phyloP scores from a whole-genome alignment of 2,113 vertebrate genomes.

The Epinephelus moara region DNA sequence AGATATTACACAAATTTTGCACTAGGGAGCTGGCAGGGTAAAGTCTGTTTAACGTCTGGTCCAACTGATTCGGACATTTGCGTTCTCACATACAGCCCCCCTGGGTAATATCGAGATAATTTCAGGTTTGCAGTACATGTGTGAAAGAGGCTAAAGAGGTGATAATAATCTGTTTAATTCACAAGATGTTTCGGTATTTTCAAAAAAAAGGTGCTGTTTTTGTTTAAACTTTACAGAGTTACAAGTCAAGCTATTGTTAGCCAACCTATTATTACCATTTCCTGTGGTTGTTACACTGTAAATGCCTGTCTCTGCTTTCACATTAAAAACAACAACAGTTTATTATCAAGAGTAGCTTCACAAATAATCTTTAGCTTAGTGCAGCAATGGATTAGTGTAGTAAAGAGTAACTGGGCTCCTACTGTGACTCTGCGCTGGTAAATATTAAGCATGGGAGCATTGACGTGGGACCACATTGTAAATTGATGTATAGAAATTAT shows the following conservation, averaged over 20 bases:
- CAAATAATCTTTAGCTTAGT: background rate
- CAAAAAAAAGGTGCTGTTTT: background rate
- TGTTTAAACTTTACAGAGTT: background rate
- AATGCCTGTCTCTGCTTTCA: background rate
- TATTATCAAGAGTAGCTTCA: background rate
- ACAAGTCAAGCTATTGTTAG: background rate
- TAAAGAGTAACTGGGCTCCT: background rate
- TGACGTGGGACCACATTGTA: background rate
- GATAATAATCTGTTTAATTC: background rate
- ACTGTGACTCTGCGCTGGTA: background rate
- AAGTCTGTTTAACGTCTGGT: too few species aligned
- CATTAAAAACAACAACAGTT: background rate
- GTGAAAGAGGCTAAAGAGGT: background rate
- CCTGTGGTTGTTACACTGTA: background rate
- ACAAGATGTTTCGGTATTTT: background rate
- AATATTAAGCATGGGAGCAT: too few species aligned
- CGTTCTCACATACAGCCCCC: too few species aligned
- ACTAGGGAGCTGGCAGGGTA: too few species aligned
- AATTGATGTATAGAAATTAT: background rate
- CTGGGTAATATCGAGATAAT: too few species aligned
- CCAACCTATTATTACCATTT: background rate
- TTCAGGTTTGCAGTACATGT: too few species aligned
- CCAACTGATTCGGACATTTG: too few species aligned
- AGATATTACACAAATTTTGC: too few species aligned
- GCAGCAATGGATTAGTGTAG: background rate